Conservation (phyloP, 2,888 invertebrate genomes). For the Pollenia angustigena region DNA sequence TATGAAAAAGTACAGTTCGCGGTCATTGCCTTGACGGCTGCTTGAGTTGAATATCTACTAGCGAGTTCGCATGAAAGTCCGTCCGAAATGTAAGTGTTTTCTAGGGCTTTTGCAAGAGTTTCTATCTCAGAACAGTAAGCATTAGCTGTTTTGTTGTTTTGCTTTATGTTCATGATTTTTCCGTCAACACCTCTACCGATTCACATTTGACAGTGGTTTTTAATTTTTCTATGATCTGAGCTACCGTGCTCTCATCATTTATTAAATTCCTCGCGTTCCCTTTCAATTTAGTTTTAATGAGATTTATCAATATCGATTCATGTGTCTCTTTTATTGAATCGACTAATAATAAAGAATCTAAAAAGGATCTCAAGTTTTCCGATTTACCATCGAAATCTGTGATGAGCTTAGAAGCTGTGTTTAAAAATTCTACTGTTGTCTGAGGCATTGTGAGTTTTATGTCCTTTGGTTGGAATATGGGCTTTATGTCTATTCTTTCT, state of each 20-base stretch:
- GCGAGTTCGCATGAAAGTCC: conserved; percentile 5
- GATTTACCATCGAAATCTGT: too few species aligned
- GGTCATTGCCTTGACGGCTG: too few species aligned
- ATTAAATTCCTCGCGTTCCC: conserved; percentile 3
- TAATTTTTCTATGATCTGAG: conserved; percentile 19
- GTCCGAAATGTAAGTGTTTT: conserved; percentile 12
- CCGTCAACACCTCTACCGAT: conserved; percentile 8
- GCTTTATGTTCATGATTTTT: conserved; percentile 8
- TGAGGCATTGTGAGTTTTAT: too few species aligned
- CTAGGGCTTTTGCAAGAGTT: background rate
- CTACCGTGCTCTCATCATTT: background rate
- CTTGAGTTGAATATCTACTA: background rate
- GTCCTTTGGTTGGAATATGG: too few species aligned
- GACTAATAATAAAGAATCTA: too few species aligned
- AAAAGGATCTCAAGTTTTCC: too few species aligned
- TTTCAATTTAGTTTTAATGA: conserved; percentile 6
- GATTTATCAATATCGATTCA: too few species aligned
- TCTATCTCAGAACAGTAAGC: background rate
- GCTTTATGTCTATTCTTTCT: too few species aligned
- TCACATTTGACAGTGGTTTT: background rate
- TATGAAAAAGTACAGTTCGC: too few species aligned
- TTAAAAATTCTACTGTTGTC: too few species aligned
- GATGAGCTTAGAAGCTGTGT: too few species aligned
- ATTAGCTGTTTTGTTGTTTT: conserved; percentile 2
- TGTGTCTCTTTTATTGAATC: too few species aligned